Evolutionary conservation across 2,797 vertebrate genomes (phyloP), one percentile per base, ranked within the genome.

Genomic region (Rhabdomys pumilio): DNA sequence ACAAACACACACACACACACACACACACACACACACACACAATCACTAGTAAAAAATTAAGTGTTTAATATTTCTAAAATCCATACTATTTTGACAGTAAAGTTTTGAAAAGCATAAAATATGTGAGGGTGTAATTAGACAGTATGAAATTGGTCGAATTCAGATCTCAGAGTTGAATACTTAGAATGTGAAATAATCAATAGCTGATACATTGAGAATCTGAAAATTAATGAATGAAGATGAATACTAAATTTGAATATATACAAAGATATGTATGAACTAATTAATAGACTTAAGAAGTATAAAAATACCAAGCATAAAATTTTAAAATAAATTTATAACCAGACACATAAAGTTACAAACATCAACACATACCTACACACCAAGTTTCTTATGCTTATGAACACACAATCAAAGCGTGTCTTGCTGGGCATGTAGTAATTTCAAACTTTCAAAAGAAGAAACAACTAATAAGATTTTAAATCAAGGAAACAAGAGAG

Each of bases 391-490:
- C 9, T 41, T 53, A n/a, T 29, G 17, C 20, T 17, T 73, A 57
- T 15, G 1, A 55, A 87, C 1, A 41, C n/a, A 29, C 1, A 57
- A 29, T 12, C 50, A 73, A 41, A 57, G 13, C 19, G 72, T 73
- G 6, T 72, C 17, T 3, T 12, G 1, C 7, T 77, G 31, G 4
- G 3, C 0, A 0, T 29, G 0, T 11, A 26, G 1, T 0, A 55
- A 15, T 10, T 63, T n/a, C 76, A 17, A 8, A 59, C 26, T 65
- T 89, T 73, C 4, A 67, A 61, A 89, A 15, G 2, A 6, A 44
- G 55, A 15, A 41, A 14, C 26, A 34, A 57, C 2, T 57, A 38
- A 94, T 1, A 0, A 4, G 65, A 24, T 3, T 65, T 57, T 38
- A 72, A 82, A 41, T 3, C 59, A 29, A 69, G n/a, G 26, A 75